Conservation (phyloP, 2,113 vertebrate species). For the Tapirus terrestris region DNA sequence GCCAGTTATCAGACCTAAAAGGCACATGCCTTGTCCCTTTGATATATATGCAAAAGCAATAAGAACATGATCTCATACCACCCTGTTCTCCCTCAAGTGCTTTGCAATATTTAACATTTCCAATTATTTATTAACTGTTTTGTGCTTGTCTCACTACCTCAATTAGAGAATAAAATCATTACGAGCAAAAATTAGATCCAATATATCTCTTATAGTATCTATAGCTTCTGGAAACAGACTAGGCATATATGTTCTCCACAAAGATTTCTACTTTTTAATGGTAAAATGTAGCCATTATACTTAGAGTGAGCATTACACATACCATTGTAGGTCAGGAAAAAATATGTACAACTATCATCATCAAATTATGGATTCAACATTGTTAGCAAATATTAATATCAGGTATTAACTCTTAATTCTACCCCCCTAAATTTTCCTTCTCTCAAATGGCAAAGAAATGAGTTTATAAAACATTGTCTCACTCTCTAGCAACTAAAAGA, state of each 20-base stretch:
- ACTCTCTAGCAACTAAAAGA: background rate
- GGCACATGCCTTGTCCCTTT: background rate
- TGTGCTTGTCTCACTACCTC: background rate
- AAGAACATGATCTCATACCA: background rate
- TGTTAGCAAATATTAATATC: background rate
- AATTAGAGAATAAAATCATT: background rate
- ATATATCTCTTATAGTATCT: background rate
- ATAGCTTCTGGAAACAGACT: background rate
- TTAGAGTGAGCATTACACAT: background rate
- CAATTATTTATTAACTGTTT: background rate
- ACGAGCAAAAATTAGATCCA: background rate
- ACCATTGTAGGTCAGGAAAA: background rate
- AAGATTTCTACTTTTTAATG: background rate
- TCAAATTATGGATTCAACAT: background rate
- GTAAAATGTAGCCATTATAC: background rate
- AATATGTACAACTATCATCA: background rate
- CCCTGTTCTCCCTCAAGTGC: background rate
- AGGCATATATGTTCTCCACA: background rate
- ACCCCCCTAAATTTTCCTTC: background rate
- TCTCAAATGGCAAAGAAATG: background rate
- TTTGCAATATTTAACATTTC: background rate
- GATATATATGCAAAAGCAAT: background rate
- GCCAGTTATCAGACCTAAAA: background rate
- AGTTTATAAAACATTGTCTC: background rate
- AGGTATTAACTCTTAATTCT: background rate